Base-by-base conservation (phyloP, 2,888 invertebrate species). In the Melinopterus prodromus region DNA sequence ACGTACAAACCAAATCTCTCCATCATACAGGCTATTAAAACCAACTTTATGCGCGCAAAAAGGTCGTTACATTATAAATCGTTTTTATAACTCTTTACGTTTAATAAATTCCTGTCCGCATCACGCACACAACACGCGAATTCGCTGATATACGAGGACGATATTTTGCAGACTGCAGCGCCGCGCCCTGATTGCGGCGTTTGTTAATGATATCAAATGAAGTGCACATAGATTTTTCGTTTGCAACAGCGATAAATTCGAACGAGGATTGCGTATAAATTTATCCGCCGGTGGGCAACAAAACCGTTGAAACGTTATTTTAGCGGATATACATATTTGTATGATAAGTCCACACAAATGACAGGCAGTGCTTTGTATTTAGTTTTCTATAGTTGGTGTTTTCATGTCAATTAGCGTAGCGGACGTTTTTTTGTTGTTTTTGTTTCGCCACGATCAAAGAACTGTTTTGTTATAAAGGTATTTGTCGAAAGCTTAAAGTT, bases 1-100 rank as follows among this genome's bases (percentile, higher is more conserved):
- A 26, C 26, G 3, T 26, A 1, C 26, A 26, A 26, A 26, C 26
- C 26, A 26, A 26, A 26, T 26, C 26, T 26, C 26, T 26, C 1
- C 53, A 53, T 53, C 53, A 53, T 53, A 53, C 12, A 53, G 3
- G 53, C 53, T 7, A 53, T 53, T 53, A 9, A 53, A 53, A 53
- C 53, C 1, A 53, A 53, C 53, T 9, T 53, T 12, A 53, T 53
- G 53, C 53, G 12, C 74, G 15, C 35, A 35, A 26, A 37, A 35
- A 16, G 36, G 74, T 74, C 36, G 74, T 37, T 36, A 74, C 74
- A 74, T 37, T 74, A 15, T 74, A 74, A 74, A 74, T 74, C 74
- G 74, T 74, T 74, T 74, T 74, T 74, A 36, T 74, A 35, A 36
- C 74, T 74, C 74, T 74, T 74, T 74, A 36, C 74, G 74, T 74